Base-by-base conservation (phyloP, 2,113 vertebrate species). In the Passer montanus region DNA sequence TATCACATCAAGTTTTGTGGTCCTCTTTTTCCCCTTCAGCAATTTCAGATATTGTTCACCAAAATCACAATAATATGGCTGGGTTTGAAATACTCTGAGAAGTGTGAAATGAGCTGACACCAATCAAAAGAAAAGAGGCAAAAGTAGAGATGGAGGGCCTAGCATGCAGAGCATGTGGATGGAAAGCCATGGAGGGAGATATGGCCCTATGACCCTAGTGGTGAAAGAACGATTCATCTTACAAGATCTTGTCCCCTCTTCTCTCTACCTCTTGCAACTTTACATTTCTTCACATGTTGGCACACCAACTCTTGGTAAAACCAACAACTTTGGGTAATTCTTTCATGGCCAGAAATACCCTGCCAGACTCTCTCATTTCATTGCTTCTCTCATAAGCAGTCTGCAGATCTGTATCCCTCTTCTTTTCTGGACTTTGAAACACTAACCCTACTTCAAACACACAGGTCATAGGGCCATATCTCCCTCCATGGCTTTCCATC, bases 281-380 rank as follows among this genome's bases (percentile, higher is more conserved):
- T 23, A 35, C 17, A 50, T 8, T 68, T 68, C 50, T 74, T 60
- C 2, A 0, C 27, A 6, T 1, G 0, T 13, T 43, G 14, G 11
- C 23, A 27, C 4, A 6, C 6, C 2, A 1, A 6, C 2, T 47
- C 10, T 19, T 15, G n/a, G 8, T 33, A 3, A 17, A 39, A 18
- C 8, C 0, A 0, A 13, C 9, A 9, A 8, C 50, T 69, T 74
- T 13, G 11, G 24, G 31, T n/a, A 20, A 22, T 23, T 60, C 10
- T 26, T 60, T 46, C 49, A 21, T 6, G 13, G 19, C 7, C 62
- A 83, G 50, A 89, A 75, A 64, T 5, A 33, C 15, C 30, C 33
- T n/a, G 26, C 11, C 4, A 7, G 33, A 59, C 12, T 33, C 44
- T 19, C 9, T 50, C 0, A 0, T 33, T 31, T 64, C 53, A 47